phyloP scores from a whole-genome alignment of 92 coral and sea anemone genomes.

The Zoanthus gigantus region DNA sequence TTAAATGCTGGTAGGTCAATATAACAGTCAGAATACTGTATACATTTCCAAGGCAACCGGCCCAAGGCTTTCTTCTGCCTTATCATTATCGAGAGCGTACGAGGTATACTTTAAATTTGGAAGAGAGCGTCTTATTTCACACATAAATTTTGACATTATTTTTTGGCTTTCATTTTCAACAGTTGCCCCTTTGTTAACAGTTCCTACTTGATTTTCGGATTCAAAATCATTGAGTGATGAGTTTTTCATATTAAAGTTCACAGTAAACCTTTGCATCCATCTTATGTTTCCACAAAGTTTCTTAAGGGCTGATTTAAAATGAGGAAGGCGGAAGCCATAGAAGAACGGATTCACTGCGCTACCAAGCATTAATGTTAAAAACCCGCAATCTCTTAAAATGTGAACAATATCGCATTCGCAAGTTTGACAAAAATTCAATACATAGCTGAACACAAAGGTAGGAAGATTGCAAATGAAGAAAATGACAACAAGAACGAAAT shows the following conservation, averaged over 20 bases:
- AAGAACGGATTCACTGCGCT: constrained; percentile 79
- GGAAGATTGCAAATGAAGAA: constrained; percentile 75
- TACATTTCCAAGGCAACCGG: background rate
- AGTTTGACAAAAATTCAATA: constrained; percentile 68
- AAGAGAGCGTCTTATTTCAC: background rate
- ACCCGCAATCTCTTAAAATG: constrained; percentile 74
- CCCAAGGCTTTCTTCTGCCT: background rate
- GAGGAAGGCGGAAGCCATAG: constrained; percentile 75
- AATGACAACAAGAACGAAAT: constrained; percentile 59
- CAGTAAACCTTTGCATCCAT: background rate
- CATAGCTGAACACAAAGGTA: constrained; percentile 69
- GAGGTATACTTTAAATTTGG: background rate
- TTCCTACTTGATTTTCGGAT: background rate
- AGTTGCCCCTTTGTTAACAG: background rate
- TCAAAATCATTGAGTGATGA: background rate
- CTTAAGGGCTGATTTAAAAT: constrained; percentile 71
- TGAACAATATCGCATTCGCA: constrained; percentile 69
- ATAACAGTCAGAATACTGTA: background rate
- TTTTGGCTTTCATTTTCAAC: background rate
- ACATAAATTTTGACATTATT: background rate
- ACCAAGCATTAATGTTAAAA: constrained; percentile 70
- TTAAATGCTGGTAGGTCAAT: too few relatives aligned
- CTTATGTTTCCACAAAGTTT: background rate
- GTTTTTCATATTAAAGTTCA: background rate
- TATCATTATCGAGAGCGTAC: background rate